Evolutionary conservation across 2,888 invertebrate species (phyloP).

Genomic region (Andrena fulva): DNA sequence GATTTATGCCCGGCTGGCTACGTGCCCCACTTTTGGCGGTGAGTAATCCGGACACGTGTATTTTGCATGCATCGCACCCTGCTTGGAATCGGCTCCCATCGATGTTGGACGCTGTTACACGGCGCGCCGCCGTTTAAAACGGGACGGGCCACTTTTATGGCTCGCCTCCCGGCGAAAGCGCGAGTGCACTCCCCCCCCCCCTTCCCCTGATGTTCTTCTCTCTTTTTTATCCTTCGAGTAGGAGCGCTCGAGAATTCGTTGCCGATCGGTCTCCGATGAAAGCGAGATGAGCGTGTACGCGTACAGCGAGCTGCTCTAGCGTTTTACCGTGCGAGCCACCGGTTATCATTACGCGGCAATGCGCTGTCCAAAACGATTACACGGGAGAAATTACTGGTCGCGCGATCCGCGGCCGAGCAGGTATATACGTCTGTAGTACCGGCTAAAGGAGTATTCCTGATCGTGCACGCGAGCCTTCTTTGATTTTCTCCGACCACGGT

Average conservation of each 20-base stretch:
- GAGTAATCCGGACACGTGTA: conserved; percentile 63
- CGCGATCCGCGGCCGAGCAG: conserved; percentile 26
- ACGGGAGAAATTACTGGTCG: conserved; percentile 33
- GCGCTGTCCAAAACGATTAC: conserved; percentile 12
- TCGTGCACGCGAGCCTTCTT: conserved; percentile 42
- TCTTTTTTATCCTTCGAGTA: neutral
- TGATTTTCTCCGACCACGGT: conserved; percentile 19
- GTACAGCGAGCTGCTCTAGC: neutral
- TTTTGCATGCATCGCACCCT: conserved; percentile 20
- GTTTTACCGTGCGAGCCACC: conserved; percentile 5
- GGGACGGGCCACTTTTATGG: neutral
- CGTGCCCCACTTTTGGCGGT: conserved; percentile 84
- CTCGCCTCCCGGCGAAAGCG: conserved; percentile 15
- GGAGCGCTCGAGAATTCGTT: neutral
- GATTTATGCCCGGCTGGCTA: conserved; percentile 82
- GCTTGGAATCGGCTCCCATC: neutral
- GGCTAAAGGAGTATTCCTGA: neutral
- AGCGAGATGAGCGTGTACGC: conserved; percentile 20
- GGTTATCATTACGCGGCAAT: conserved; percentile 39
- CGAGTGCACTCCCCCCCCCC: neutral
- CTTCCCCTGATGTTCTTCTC: neutral
- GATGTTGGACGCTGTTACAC: neutral
- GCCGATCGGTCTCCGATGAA: conserved; percentile 11
- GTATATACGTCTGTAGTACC: conserved; percentile 30
- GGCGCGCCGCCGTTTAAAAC: neutral